Conservation (phyloP, 1,140 invertebrate genomes). For the Drosophila arawakana region DNA sequence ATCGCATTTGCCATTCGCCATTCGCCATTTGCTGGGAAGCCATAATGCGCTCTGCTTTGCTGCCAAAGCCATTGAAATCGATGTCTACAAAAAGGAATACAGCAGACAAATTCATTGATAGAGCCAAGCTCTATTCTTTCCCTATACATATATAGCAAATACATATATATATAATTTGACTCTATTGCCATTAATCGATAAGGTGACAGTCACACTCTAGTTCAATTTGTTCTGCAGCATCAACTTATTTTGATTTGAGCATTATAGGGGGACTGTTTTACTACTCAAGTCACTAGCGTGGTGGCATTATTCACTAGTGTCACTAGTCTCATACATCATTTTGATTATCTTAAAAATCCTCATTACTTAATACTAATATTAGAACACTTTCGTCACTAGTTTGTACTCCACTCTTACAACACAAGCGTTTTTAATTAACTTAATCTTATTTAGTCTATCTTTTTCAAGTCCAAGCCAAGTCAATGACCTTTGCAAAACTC, state of each 20-base stretch:
- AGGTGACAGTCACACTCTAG: constrained; percentile 5
- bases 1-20: neutral
- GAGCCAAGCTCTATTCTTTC: neutral
- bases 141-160: neutral
- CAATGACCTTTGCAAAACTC: constrained; percentile 6
- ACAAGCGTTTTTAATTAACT: neutral
- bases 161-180: neutral
- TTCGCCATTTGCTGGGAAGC: constrained; percentile 12
- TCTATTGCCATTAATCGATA: constrained; percentile 37
- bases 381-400: too few species aligned
- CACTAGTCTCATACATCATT: too few species aligned
- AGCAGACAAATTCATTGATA: constrained; percentile 45
- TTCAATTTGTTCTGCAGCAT: constrained; percentile 6
- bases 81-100: constrained; percentile 27
- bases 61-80: constrained; percentile 33
- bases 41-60: constrained; percentile 48
- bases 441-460: neutral
- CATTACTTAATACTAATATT: too few species aligned
- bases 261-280: neutral
- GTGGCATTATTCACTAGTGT: too few species aligned
- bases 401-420: neutral
- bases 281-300: neutral
- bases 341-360: too few species aligned
- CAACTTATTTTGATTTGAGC: neutral
- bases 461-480: neutral